phyloP scores from a whole-genome alignment of 2,113 vertebrate species.

The Genyomyrus donnyi region DNA sequence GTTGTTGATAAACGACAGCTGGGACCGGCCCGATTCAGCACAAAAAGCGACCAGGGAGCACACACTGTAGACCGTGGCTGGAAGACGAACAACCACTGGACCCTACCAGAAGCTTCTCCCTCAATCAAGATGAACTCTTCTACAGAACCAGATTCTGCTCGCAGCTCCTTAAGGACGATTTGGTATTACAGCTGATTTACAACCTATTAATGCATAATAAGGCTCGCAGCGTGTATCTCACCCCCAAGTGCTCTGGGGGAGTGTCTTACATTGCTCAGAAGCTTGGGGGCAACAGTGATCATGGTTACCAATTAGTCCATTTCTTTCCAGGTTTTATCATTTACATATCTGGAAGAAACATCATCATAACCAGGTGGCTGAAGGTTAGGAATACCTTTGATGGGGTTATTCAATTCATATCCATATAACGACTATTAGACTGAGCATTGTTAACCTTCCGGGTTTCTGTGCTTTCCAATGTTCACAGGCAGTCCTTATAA shows the following conservation, averaged over 20 bases:
- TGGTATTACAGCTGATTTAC: slow-evolving; percentile 8
- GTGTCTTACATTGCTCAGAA: neutral
- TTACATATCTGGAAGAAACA: neutral
- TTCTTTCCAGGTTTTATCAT: neutral
- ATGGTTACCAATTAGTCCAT: neutral
- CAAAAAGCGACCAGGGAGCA: neutral
- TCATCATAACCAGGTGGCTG: neutral
- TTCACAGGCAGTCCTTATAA: neutral
- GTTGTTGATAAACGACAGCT: neutral
- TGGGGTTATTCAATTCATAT: neutral
- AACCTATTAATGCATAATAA: slow-evolving; percentile 2
- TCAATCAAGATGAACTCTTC: neutral
- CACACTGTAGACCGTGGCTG: neutral
- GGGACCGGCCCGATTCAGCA: neutral
- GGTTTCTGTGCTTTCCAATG: neutral
- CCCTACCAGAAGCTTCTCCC: neutral
- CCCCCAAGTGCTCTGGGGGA: neutral
- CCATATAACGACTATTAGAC: neutral
- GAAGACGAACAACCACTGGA: neutral
- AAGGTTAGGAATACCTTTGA: neutral
- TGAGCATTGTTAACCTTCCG: neutral
- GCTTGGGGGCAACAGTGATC: neutral
- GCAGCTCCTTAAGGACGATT: neutral
- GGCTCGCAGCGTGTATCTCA: neutral
- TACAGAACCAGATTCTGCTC: neutral